These are phyloP conservation scores for Drosophila macrospina DNA, from an alignment of 2,888 invertebrate genomes.

Conservation along the genomic window DNA sequence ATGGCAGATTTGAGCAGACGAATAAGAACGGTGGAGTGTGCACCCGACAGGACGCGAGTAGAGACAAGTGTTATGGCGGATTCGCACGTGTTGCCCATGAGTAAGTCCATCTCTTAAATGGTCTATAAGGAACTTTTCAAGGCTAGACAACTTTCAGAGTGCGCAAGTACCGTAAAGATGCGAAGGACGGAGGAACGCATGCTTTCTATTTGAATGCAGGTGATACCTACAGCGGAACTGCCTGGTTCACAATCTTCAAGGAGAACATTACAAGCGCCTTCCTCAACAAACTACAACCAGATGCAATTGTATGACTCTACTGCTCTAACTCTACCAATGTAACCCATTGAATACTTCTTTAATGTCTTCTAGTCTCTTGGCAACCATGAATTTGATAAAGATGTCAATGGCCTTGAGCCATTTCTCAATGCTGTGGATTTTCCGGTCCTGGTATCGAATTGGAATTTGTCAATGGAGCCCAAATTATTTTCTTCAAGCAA, in stretches of 20 bases:
- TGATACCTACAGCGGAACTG: constrained; percentile 95
- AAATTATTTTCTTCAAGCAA: constrained; percentile 86
- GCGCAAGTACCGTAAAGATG: constrained; percentile 87
- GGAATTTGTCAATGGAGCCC: constrained; percentile 89
- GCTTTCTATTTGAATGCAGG: constrained; percentile 95
- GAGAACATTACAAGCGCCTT: constrained; percentile 92
- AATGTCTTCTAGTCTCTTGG: constrained; percentile 89
- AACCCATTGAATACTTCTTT: background rate
- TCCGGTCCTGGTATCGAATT: constrained; percentile 92
- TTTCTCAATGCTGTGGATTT: constrained; percentile 90
- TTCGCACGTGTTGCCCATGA: constrained; percentile 90
- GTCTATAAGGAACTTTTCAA: background rate
- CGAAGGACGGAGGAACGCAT: constrained; percentile 88
- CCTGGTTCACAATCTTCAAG: constrained; percentile 94
- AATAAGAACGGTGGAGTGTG: constrained; percentile 89
- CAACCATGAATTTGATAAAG: constrained; percentile 96
- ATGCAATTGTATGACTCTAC: constrained; percentile 91
- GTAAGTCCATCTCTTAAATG: constrained; percentile 58
- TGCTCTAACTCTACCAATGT: background rate
- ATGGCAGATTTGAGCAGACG: constrained; percentile 93
- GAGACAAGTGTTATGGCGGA: constrained; percentile 92
- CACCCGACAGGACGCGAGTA: constrained; percentile 86
- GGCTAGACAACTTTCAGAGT: constrained; percentile 85
- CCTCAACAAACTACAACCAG: constrained; percentile 91
- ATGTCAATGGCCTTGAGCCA: constrained; percentile 90